phyloP scores from a whole-genome alignment of 2,888 invertebrate species.

The Aphodius granarius region DNA sequence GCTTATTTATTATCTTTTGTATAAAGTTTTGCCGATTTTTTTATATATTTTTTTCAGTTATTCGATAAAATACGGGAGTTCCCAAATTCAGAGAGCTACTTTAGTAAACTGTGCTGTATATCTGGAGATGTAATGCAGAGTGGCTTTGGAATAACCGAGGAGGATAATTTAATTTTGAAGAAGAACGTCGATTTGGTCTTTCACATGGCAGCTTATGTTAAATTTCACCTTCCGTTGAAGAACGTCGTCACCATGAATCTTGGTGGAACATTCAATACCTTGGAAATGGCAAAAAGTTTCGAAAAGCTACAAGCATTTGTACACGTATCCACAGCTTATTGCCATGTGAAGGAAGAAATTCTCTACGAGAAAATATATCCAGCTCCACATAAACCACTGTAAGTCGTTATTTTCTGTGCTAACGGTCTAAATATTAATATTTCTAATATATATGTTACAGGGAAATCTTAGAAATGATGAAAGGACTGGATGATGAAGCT shows the following conservation, averaged over 20 bases:
- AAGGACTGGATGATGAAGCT: constrained; percentile 69
- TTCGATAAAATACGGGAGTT: constrained; percentile 45
- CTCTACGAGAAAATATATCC: constrained; percentile 83
- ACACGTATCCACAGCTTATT: constrained; percentile 92
- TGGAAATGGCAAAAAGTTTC: constrained; percentile 44
- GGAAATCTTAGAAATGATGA: constrained; percentile 65
- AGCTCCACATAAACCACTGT: constrained; percentile 54
- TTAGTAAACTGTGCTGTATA: constrained; percentile 60
- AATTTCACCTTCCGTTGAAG: constrained; percentile 68
- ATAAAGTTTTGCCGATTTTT: background rate
- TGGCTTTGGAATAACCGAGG: constrained; percentile 52
- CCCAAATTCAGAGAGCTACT: constrained; percentile 38
- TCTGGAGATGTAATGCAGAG: constrained; percentile 56
- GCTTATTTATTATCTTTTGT: background rate
- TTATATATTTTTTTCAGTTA: constrained; percentile 37
- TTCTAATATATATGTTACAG: constrained; percentile 34
- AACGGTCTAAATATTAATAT: background rate
- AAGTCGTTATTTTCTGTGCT: background rate
- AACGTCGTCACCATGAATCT: constrained; percentile 67
- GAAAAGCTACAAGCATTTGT: constrained; percentile 60
- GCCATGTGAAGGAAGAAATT: constrained; percentile 78
- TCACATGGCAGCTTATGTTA: constrained; percentile 76
- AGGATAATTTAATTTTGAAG: constrained; percentile 54
- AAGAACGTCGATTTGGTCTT: constrained; percentile 65
- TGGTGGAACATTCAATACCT: constrained; percentile 47